phyloP scores from a whole-genome alignment of 2,113 vertebrate species.

The Ptilorrhoa leucosticta region DNA sequence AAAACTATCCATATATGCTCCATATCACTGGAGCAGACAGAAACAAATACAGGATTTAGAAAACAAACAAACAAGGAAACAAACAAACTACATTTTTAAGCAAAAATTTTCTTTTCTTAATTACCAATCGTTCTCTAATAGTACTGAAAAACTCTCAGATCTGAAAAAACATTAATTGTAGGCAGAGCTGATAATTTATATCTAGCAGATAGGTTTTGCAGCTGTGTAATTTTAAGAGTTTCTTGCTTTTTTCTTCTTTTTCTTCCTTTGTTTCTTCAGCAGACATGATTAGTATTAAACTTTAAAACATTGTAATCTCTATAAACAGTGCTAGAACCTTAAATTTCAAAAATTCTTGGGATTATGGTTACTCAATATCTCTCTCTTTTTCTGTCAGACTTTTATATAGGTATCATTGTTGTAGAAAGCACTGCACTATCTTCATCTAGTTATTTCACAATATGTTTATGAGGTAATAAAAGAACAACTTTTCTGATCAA shows the following conservation, averaged over 20 bases:
- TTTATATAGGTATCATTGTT: not conserved
- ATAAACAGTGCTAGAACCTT: not conserved
- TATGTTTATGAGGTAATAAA: not conserved
- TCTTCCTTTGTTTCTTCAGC: not conserved
- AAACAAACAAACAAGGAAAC: not conserved
- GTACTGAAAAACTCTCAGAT: not conserved
- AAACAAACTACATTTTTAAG: not conserved
- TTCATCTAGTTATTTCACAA: not conserved
- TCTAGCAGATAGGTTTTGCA: not conserved
- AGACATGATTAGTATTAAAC: not conserved
- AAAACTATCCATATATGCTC: not conserved
- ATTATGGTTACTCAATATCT: not conserved
- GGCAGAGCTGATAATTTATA: not conserved
- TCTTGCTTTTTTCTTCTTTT: not conserved
- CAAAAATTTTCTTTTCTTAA: not conserved
- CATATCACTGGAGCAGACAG: not conserved
- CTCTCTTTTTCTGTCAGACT: not conserved
- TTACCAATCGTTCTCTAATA: not conserved
- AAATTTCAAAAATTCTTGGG: not conserved
- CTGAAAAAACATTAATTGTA: not conserved
- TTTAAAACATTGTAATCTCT: not conserved
- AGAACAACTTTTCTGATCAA: fast-evolving
- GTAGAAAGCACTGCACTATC: not conserved
- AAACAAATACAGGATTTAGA: not conserved
- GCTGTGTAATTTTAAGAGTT: not conserved